Percentiles rank a stretch among this genome's conserved stretches.
These are phyloP conservation scores for Macrochelys suwanniensis DNA, from an alignment of 2,797 vertebrate genomes.

Conservation along the genomic window DNA sequence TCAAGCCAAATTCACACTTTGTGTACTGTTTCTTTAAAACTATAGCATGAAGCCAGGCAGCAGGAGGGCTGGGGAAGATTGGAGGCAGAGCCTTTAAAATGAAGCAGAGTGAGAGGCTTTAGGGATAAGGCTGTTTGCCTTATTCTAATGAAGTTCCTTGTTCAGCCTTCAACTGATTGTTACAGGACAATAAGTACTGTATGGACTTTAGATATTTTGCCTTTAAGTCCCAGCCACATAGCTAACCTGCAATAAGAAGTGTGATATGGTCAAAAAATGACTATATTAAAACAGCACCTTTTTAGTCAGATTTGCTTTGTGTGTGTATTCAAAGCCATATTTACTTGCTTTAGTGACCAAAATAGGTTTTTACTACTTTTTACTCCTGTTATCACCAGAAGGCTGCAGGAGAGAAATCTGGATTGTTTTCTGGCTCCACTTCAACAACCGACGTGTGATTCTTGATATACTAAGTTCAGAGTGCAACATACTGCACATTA, in stretches of 20 bases:
- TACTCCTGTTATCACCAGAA: slow-evolving; percentile 39
- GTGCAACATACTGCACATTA: neutral
- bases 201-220: slow-evolving; percentile 22
- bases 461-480: neutral
- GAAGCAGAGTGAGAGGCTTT: neutral
- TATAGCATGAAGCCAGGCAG: neutral
- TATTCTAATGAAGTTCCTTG: neutral
- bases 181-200: too few species aligned
- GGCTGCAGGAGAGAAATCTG: slow-evolving; percentile 46
- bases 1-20: neutral
- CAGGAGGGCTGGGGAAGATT: neutral
- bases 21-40: neutral
- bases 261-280: neutral
- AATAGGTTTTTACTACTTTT: slow-evolving; percentile 1
- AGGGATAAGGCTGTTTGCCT: neutral
- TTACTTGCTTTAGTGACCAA: slow-evolving; percentile 17
- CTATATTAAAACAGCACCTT: neutral
- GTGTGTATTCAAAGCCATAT: neutral
- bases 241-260: neutral
- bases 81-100: neutral
- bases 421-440: slow-evolving; percentile 24
- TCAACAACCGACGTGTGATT: neutral
- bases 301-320: slow-evolving; percentile 16
- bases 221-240: neutral
- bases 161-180: accelerated